Conservation (phyloP, 2,888 invertebrate species). For the Dinocampus coccinellae region DNA sequence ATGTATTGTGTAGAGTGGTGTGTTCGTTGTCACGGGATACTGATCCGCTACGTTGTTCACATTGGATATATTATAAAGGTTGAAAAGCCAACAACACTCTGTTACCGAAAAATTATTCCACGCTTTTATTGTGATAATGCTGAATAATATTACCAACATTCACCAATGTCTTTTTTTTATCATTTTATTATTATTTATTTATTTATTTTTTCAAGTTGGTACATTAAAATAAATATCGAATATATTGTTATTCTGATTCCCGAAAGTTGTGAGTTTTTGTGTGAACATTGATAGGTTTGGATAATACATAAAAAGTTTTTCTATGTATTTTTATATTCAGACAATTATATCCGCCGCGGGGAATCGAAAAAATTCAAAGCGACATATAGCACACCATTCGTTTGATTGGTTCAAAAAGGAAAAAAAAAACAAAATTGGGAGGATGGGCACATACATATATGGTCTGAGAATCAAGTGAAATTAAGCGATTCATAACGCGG, state of each 20-base stretch:
- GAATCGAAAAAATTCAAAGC: background rate
- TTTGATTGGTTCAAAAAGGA: background rate
- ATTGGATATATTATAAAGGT: slow-evolving; percentile 66
- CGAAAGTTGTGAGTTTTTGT: too few species aligned
- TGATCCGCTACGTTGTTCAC: background rate
- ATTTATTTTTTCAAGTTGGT: too few species aligned
- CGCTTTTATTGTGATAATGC: slow-evolving; percentile 46
- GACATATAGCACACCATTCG: slow-evolving; percentile 6
- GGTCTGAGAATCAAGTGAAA: slow-evolving; percentile 45
- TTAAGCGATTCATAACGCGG: slow-evolving; percentile 58
- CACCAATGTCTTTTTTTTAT: too few species aligned
- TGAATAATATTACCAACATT: background rate
- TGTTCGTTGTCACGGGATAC: slow-evolving; percentile 6
- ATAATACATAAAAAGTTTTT: background rate
- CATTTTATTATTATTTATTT: too few species aligned
- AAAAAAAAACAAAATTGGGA: too few species aligned
- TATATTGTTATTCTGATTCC: too few species aligned
- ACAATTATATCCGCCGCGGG: background rate
- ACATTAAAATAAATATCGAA: too few species aligned
- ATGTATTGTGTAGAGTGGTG: slow-evolving; percentile 47
- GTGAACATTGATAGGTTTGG: too few species aligned
- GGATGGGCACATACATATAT: slow-evolving; percentile 41
- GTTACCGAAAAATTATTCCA: slow-evolving; percentile 67
- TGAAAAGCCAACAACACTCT: slow-evolving; percentile 65
- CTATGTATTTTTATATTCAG: background rate